A percentile compares a stretch with the other conserved stretches of the same genome.
Conservation (phyloP, 1,140 invertebrate genomes). For the Drosophila erecta region DNA sequence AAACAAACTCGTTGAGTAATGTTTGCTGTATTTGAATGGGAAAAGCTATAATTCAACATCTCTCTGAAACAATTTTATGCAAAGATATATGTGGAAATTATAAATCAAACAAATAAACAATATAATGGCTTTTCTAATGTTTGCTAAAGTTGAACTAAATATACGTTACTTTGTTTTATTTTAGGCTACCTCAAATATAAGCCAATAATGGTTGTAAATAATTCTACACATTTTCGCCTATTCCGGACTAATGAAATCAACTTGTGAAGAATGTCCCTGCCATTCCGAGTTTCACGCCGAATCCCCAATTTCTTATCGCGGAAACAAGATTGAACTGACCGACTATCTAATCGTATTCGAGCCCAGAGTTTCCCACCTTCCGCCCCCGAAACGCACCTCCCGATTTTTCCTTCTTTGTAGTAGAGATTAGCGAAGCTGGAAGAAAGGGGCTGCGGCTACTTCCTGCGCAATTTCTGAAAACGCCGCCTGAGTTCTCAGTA, state of each 20-base stretch:
- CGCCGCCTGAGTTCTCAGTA: background rate
- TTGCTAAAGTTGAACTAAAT: background rate
- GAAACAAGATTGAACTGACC: conserved; percentile 65
- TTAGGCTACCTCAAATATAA: conserved; percentile 8
- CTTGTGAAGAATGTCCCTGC: background rate
- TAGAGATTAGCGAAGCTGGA: conserved; percentile 22
- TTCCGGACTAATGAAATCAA: conserved; percentile 14
- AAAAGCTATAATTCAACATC: background rate
- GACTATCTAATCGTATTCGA: conserved; percentile 64
- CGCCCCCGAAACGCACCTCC: conserved; percentile 3
- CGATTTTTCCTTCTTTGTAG: background rate
- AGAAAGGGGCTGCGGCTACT: background rate
- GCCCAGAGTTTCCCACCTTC: conserved; percentile 27
- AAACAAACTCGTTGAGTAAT: background rate
- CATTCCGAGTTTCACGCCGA: background rate
- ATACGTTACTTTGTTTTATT: conserved; percentile 1
- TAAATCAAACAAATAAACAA: no score
- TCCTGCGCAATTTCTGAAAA: conserved; percentile 10
- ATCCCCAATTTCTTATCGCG: conserved; percentile 44
- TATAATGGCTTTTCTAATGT: no score
- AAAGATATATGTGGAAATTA: no score
- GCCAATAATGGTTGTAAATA: conserved; percentile 25
- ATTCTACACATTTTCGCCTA: conserved; percentile 10
- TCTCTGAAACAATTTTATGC: no score
- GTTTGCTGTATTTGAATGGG: background rate